These are phyloP conservation scores for Limnephilus marmoratus DNA, from an alignment of 2,888 invertebrate genomes.

Conservation along the genomic window DNA sequence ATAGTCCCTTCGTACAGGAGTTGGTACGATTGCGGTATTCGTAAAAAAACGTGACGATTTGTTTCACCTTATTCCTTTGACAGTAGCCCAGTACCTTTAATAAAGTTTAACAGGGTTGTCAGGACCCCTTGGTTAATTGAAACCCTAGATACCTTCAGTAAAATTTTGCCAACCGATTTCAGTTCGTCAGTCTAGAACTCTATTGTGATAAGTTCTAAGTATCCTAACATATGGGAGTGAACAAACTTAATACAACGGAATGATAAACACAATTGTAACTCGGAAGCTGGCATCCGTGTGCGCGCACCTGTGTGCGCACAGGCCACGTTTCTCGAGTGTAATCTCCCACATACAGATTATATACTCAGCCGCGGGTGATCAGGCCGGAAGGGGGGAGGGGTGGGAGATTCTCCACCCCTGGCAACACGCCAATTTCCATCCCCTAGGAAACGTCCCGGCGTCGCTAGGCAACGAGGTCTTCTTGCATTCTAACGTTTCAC, in stretches of 20 bases:
- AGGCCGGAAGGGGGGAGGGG: not conserved
- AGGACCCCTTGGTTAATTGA: not conserved
- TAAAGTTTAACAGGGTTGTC: not conserved
- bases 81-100: not conserved
- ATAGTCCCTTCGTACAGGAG: too few relatives aligned
- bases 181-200: not conserved
- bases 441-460: constrained; percentile 55
- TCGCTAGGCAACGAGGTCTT: constrained; percentile 59
- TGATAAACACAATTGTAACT: not conserved
- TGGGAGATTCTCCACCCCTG: constrained; percentile 31
- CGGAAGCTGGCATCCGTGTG: not conserved
- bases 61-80: not conserved
- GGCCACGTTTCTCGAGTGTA: not conserved
- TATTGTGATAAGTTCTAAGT: not conserved
- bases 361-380: not conserved
- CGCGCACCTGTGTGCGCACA: constrained; percentile 9
- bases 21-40: too few relatives aligned
- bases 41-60: too few relatives aligned
- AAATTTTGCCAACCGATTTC: not conserved
- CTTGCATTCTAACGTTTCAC: constrained; percentile 61
- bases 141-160: not conserved
- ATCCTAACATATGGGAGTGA: not conserved
- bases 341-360: not conserved
- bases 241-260: not conserved
- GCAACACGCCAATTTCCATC: constrained; percentile 51